Conservation (phyloP, 2,888 invertebrate species). For the Zootermopsis nevadensis region DNA sequence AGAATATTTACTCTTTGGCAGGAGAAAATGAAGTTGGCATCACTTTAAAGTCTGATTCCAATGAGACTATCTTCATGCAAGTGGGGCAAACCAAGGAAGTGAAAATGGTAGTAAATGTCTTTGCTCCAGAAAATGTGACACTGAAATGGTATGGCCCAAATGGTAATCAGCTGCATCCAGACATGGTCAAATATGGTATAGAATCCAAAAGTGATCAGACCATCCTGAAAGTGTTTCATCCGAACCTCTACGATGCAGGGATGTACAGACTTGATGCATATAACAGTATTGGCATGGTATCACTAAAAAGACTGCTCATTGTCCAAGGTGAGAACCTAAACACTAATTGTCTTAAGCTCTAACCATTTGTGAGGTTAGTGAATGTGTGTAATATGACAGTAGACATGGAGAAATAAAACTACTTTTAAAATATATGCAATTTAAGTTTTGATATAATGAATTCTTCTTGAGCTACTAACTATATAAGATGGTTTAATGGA, state of each 20-base stretch:
- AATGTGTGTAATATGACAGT: too few species aligned
- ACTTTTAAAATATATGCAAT: too few species aligned
- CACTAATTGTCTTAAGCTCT: too few species aligned
- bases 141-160: constrained; percentile 9
- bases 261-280: not conserved
- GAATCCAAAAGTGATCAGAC: not conserved
- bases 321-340: not conserved
- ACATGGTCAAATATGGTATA: not conserved
- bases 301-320: not conserved
- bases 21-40: not conserved
- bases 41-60: not conserved
- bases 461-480: too few species aligned
- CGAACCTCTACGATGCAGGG: not conserved
- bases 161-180: not conserved
- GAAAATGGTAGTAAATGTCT: constrained; percentile 1
- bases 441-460: too few species aligned
- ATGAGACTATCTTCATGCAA: not conserved
- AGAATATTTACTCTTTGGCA: not conserved
- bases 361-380: too few species aligned
- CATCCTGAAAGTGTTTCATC: not conserved
- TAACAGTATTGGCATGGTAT: not conserved
- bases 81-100: not conserved
- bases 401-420: too few species aligned
- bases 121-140: constrained; percentile 4
- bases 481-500: too few species aligned